A percentile compares a stretch with the other conserved stretches of the same genome.
Conservation (phyloP, 2,797 vertebrate species). For the Typhlichthys eigenmanni region DNA sequence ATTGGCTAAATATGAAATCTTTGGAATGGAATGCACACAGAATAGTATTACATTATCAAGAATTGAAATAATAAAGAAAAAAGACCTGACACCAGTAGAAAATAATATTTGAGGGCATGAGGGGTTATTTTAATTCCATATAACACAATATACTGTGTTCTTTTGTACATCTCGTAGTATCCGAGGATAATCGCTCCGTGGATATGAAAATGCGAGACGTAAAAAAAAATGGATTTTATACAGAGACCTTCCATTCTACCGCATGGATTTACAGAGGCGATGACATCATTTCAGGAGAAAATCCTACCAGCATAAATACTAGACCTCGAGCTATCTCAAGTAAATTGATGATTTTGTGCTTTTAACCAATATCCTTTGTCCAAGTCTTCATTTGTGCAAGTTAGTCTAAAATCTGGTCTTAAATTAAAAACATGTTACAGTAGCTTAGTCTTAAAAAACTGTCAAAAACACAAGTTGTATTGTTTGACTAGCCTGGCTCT, state of each 20-base stretch:
- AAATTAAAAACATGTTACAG: too few species aligned
- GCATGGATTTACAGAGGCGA: constrained; percentile 90
- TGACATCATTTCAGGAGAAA: constrained; percentile 66
- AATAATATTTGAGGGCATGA: neutral
- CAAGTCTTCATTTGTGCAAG: neutral
- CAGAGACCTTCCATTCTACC: constrained; percentile 89
- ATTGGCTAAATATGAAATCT: too few species aligned
- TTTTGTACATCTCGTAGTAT: constrained; percentile 66
- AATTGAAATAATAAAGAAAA: too few species aligned
- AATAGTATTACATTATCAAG: too few species aligned
- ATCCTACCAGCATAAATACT: constrained; percentile 72
- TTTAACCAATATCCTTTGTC: neutral
- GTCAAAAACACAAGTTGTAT: too few species aligned
- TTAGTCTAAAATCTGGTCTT: too few species aligned
- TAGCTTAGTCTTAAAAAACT: too few species aligned
- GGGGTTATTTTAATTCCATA: neutral
- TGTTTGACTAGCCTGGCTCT: too few species aligned
- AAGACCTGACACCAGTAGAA: neutral
- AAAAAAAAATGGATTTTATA: constrained; percentile 87
- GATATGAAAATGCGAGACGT: constrained; percentile 75
- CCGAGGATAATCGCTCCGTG: constrained; percentile 80
- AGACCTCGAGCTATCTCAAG: constrained; percentile 80
- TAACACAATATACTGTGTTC: neutral
- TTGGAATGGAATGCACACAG: too few species aligned
- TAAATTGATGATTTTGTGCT: constrained; percentile 56